These are phyloP conservation scores for Drosophila pectinifera DNA, from an alignment of 1,140 invertebrate genomes.

Conservation along the genomic window DNA sequence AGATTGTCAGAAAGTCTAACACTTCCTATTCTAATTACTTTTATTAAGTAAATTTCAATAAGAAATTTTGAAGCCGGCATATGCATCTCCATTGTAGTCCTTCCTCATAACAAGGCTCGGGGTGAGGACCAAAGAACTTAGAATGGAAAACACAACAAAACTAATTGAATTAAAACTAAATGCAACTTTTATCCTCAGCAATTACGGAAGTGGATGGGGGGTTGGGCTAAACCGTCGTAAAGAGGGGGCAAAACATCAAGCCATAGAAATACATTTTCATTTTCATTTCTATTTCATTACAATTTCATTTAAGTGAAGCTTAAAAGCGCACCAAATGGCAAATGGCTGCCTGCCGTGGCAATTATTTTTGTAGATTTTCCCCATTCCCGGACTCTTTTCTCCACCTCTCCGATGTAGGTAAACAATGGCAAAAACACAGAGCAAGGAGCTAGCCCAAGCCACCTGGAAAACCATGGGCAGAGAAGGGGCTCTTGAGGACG, in stretches of 20 bases:
- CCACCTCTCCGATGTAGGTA: constrained; percentile 19
- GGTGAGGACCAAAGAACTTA: constrained; percentile 51
- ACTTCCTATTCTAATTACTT: background rate
- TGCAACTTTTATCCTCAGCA: constrained; percentile 81
- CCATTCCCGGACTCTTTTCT: constrained; percentile 3
- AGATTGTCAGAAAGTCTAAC: no score
- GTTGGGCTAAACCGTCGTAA: constrained; percentile 14
- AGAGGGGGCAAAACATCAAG: constrained; percentile 67
- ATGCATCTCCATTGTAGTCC: constrained; percentile 26
- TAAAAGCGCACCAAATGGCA: constrained; percentile 79
- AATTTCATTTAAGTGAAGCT: constrained; percentile 82
- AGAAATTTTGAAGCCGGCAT: background rate
- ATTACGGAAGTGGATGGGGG: constrained; percentile 53
- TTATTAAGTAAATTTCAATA: background rate
- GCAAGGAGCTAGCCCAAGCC: constrained; percentile 42
- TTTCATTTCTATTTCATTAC: constrained; percentile 82
- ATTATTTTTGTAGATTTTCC: constrained; percentile 81
- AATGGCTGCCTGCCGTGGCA: constrained; percentile 75
- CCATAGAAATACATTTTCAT: constrained; percentile 81
- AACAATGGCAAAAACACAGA: constrained; percentile 45
- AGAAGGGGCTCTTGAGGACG: constrained; percentile 31
- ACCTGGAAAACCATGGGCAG: constrained; percentile 72
- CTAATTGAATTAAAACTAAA: constrained; percentile 83
- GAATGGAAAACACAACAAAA: constrained; percentile 54
- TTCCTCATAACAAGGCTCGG: constrained; percentile 12